A percentile compares a stretch with the other conserved stretches of the same genome.
phyloP scores from a whole-genome alignment of 2,113 vertebrate species.

The Aepyceros melampus region DNA sequence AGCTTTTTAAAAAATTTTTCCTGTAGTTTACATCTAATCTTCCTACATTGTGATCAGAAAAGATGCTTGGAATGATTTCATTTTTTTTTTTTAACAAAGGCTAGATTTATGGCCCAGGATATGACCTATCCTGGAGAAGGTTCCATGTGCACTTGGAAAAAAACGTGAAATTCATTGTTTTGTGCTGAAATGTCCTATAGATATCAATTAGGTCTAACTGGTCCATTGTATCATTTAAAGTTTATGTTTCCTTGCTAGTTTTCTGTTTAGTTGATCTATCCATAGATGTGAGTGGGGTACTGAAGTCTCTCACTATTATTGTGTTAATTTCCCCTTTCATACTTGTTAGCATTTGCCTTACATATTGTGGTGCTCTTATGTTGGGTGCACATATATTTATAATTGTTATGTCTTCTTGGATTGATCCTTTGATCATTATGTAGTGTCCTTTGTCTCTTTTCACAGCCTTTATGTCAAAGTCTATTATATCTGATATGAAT shows the following conservation, averaged over 20 bases:
- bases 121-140: neutral
- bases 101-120: neutral
- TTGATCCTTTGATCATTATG: neutral
- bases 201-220: neutral
- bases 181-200: neutral
- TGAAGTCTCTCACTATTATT: neutral
- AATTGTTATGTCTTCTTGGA: neutral
- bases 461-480: neutral
- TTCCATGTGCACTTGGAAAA: neutral
- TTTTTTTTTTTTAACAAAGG: neutral
- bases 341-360: neutral
- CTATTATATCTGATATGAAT: neutral
- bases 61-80: neutral
- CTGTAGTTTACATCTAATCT: neutral
- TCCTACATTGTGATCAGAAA: neutral
- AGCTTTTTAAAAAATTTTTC: no score
- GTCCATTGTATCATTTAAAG: neutral
- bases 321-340: neutral
- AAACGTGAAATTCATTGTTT: neutral
- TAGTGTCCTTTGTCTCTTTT: neutral
- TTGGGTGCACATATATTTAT: neutral
- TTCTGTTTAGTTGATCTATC: neutral
- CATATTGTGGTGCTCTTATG: neutral
- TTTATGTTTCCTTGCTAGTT: neutral
- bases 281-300: neutral